Evolutionary conservation across 2,797 vertebrate genomes (phyloP).

Genomic region (Xerus rutilus): DNA sequence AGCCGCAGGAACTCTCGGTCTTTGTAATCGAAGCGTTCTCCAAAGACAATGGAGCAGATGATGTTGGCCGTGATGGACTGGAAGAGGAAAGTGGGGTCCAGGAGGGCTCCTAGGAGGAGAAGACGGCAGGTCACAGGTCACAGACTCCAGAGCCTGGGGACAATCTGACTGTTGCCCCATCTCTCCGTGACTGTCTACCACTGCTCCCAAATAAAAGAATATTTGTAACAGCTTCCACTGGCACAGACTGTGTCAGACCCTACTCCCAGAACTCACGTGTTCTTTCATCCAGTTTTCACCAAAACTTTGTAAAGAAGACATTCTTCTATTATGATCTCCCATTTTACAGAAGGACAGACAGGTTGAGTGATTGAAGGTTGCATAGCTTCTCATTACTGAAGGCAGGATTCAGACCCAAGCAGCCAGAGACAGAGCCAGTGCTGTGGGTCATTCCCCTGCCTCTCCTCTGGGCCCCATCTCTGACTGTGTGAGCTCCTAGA

Average conservation of each 20-base stretch:
- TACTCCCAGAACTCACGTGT: not conserved
- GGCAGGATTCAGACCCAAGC: not conserved
- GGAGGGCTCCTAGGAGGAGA: slow-evolving; percentile 44
- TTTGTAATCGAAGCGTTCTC: slow-evolving; percentile 83
- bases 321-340: not conserved
- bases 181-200: not conserved
- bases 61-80: slow-evolving; percentile 82
- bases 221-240: not conserved
- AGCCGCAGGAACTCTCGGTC: slow-evolving; percentile 84
- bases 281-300: not conserved
- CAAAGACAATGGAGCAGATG: slow-evolving; percentile 88
- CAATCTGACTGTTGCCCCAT: no score
- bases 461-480: not conserved
- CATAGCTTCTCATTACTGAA: not conserved
- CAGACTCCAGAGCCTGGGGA: not conserved
- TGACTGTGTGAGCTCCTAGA: not conserved
- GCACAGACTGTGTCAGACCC: rapidly evolving
- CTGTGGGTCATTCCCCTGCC: no score
- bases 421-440: not conserved
- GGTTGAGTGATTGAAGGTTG: not conserved
- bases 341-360: not conserved
- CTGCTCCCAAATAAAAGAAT: not conserved
- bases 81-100: slow-evolving; percentile 64
- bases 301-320: not conserved
- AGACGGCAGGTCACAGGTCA: not conserved